These are phyloP conservation scores for Rana temporaria DNA, from an alignment of 2,113 vertebrate species.

Conservation along the genomic window DNA sequence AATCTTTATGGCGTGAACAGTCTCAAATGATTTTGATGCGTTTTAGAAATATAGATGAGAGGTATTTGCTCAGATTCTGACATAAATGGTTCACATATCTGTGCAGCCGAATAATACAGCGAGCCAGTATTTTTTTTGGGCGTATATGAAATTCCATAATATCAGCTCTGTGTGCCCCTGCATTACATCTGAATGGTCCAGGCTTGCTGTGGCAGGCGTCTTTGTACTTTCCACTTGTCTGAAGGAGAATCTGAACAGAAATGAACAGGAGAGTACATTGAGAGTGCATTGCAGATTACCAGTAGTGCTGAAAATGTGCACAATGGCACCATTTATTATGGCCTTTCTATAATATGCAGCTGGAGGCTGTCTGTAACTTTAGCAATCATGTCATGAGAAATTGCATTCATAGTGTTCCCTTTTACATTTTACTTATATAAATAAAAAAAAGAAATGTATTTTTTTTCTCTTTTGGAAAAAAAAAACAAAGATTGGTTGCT, in stretches of 20 bases:
- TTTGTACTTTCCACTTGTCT: background rate
- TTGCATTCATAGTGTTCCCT: no score
- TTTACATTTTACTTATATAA: no score
- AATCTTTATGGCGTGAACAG: no score
- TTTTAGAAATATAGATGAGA: background rate
- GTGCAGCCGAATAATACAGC: background rate
- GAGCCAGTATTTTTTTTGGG: background rate
- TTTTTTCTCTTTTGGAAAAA: no score
- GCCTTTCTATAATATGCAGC: background rate
- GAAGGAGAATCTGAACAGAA: background rate
- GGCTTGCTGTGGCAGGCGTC: background rate
- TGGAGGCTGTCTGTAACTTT: background rate
- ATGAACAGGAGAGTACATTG: background rate
- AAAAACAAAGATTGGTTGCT: no score
- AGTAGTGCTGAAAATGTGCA: background rate
- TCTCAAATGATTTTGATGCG: background rate
- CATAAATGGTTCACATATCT: background rate
- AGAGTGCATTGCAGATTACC: background rate
- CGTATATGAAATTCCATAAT: slow-evolving; percentile 3
- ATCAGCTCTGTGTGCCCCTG: background rate
- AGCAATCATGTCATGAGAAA: background rate
- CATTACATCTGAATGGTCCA: background rate
- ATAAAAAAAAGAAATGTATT: no score
- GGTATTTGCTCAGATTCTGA: background rate
- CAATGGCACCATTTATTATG: background rate